phyloP scores from a whole-genome alignment of 2,113 vertebrate genomes.

The Tachuris rubrigastra region DNA sequence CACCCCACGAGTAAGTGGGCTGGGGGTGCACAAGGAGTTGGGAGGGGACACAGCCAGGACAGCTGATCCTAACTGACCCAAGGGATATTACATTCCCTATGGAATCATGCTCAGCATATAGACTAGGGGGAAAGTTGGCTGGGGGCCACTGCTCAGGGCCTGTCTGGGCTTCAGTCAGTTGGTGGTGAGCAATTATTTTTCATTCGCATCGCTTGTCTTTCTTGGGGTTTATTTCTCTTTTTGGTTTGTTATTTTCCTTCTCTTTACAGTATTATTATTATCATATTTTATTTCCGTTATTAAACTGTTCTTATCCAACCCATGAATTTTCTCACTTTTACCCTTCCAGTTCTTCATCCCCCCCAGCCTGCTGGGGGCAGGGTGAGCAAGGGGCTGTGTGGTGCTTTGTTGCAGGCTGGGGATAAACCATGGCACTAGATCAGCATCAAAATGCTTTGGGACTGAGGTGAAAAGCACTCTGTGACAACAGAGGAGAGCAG shows the following conservation, averaged over 20 bases:
- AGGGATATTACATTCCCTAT: neutral
- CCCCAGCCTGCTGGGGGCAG: neutral
- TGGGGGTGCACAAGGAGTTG: neutral
- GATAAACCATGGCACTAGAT: neutral
- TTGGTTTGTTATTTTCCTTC: neutral
- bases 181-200: neutral
- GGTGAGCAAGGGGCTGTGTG: neutral
- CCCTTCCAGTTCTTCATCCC: neutral
- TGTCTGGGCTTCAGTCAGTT: neutral
- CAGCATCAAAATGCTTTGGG: neutral
- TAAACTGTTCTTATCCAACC: neutral
- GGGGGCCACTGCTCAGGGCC: neutral
- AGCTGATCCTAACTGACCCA: neutral
- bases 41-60: neutral
- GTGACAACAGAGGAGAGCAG: neutral
- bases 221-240: neutral
- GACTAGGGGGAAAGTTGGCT: neutral
- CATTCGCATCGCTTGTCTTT: neutral
- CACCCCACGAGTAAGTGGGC: neutral
- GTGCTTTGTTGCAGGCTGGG: neutral
- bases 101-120: neutral
- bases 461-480: neutral
- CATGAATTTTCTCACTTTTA: neutral
- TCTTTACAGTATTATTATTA: neutral
- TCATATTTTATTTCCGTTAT: neutral